Evolutionary conservation across 2,113 vertebrate species (phyloP).

Genomic region (Neodon shergylaensis): DNA sequence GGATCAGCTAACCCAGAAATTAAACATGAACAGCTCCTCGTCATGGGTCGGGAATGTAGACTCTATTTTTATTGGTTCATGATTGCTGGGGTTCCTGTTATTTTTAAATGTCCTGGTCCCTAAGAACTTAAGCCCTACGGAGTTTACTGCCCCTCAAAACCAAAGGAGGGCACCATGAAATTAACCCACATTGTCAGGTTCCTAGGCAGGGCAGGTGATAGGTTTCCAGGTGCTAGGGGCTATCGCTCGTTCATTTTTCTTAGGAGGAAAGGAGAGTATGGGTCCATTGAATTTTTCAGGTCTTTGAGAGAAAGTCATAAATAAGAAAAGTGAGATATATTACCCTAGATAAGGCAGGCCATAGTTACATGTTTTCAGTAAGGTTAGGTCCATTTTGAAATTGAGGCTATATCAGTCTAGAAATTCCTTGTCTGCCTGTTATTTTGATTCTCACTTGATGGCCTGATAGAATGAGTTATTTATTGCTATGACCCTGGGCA

Average conservation of each 20-base stretch:
- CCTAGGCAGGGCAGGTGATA: neutral
- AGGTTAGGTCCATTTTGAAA: neutral
- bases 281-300: neutral
- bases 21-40: neutral
- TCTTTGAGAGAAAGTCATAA: constrained; percentile 23
- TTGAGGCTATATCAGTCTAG: neutral
- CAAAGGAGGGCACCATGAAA: neutral
- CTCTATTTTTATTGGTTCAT: constrained; percentile 22
- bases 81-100: neutral
- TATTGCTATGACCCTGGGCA: constrained; percentile 13
- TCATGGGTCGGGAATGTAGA: constrained; percentile 55
- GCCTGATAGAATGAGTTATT: constrained; percentile 46
- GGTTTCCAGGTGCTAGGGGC: neutral
- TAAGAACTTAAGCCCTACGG: neutral
- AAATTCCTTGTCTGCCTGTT: neutral
- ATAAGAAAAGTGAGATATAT: neutral
- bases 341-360: neutral
- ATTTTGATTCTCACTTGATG: constrained; percentile 8
- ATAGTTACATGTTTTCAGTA: neutral
- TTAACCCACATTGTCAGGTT: neutral
- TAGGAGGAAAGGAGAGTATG: neutral
- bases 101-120: neutral
- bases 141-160: neutral
- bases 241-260: neutral
- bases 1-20: constrained; percentile 49